Evolutionary conservation across 2,888 invertebrate species (phyloP).

Genomic region (Drosophila neotestacea): DNA sequence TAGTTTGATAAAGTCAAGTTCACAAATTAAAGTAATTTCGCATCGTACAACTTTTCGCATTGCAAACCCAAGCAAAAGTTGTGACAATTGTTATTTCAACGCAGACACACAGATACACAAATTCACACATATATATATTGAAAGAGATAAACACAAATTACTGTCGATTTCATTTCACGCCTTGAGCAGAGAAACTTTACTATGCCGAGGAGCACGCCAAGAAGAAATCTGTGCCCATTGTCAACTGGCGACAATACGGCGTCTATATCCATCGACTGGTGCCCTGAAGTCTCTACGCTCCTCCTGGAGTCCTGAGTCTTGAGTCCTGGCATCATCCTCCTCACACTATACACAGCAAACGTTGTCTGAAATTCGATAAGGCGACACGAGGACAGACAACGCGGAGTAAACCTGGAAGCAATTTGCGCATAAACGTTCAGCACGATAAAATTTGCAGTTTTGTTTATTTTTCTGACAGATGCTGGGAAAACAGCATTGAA

Average conservation of each 20-base stretch:
- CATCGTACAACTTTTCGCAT: slow-evolving; percentile 53
- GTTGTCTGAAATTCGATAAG: slow-evolving; percentile 73
- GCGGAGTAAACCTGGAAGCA: slow-evolving; percentile 75
- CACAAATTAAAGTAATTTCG: slow-evolving; percentile 75
- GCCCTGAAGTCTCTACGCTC: slow-evolving; percentile 13
- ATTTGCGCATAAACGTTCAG: slow-evolving; percentile 81
- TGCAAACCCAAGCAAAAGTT: slow-evolving; percentile 45
- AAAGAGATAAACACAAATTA: slow-evolving; percentile 74
- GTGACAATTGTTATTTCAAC: slow-evolving; percentile 73
- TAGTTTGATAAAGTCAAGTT: slow-evolving; percentile 73
- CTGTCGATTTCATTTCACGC: slow-evolving; percentile 80
- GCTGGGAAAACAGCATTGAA: slow-evolving; percentile 51
- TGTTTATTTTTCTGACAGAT: slow-evolving; percentile 82
- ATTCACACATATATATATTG: slow-evolving; percentile 19
- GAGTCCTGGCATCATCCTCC: slow-evolving; percentile 36
- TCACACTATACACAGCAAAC: slow-evolving; percentile 27
- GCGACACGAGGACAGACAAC: slow-evolving; percentile 55
- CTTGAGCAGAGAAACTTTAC: slow-evolving; percentile 76
- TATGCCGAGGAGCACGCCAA: slow-evolving; percentile 45
- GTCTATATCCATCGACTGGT: slow-evolving; percentile 27
- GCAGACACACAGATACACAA: slow-evolving; percentile 16
- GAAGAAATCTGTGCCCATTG: slow-evolving; percentile 60
- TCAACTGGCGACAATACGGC: slow-evolving; percentile 35
- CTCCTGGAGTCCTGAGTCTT: background rate
- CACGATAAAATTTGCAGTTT: slow-evolving; percentile 81